Conservation (phyloP, 23 tunicate genomes). For the Styela plicata region DNA sequence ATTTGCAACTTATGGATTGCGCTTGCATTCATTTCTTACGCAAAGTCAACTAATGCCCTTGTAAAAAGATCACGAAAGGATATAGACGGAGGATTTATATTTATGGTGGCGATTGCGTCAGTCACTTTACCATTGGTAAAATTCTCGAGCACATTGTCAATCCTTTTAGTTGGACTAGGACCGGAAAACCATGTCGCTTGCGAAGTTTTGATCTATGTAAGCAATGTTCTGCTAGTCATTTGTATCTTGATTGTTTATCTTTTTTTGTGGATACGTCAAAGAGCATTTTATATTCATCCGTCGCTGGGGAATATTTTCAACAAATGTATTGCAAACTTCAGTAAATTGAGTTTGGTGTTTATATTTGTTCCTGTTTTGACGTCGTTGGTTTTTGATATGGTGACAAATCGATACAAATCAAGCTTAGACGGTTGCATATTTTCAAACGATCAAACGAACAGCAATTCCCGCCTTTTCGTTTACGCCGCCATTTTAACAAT, state of each 20-base stretch:
- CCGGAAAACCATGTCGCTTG: background rate
- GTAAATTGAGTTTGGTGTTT: slow-evolving; percentile 11
- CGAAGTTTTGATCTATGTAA: background rate
- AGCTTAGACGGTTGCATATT: slow-evolving; percentile 6
- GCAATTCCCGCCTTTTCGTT: background rate
- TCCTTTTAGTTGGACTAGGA: background rate
- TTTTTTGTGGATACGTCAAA: slow-evolving; percentile 21
- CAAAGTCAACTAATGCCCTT: background rate
- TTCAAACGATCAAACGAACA: background rate
- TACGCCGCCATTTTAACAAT: background rate
- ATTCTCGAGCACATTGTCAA: background rate
- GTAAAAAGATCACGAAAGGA: slow-evolving; percentile 12
- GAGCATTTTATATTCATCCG: slow-evolving; percentile 27
- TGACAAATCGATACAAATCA: slow-evolving; percentile 6
- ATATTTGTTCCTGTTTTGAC: background rate
- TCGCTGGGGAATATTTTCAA: slow-evolving; percentile 20
- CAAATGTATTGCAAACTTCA: slow-evolving; percentile 5
- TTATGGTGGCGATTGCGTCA: background rate
- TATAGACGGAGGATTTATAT: slow-evolving; percentile 19
- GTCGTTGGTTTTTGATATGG: background rate
- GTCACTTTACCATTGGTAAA: background rate
- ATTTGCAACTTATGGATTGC: slow-evolving; percentile 6
- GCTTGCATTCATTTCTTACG: background rate
- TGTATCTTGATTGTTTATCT: background rate
- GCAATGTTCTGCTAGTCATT: background rate